Base-by-base conservation (phyloP, 2,888 invertebrate genomes). In the Prostheceraeus crozeri region DNA sequence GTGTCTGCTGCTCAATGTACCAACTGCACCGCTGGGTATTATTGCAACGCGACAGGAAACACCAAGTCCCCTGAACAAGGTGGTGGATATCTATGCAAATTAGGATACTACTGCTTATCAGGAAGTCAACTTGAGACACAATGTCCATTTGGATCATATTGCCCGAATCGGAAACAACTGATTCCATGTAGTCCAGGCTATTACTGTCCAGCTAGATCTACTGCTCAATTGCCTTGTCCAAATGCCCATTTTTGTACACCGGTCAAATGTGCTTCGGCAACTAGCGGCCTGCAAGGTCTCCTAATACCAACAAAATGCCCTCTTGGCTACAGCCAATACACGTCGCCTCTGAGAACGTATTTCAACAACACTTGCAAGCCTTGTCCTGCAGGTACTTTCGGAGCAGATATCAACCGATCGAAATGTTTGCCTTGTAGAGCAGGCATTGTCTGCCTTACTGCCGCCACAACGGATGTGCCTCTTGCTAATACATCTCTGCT, bases 191-290 rank as follows among this genome's bases (percentile, higher is more conserved):
- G n/a, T n/a, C n/a, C n/a, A n/a, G n/a, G n/a, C n/a, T n/a, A n/a
- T n/a, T 70, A 68, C 61, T 74, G 74, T 60, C 71, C 71, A 3
- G 65, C 63, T 3, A 71, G 72, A 1, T 68, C 72, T 3, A 65
- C 66, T 57, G 66, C 68, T 31, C 66, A 70, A 54, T 67, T 69
- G n/a, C 63, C 68, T 55, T 73, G 73, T 63, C 70, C 68, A 61
- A 69, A 71, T 55, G 72, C 73, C 16, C 73, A 72, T 60, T 74
- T 69, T 0, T 74, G 74, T 61, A 72, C 72, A 11, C 68, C 69
- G 6, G 73, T 71, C 1, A 71, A 67, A 63, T 74, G 70, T 61
- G 73, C 73, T 61, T 72, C 73, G 6, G 68, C 67, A 51, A 67
- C 63, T 35, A 72, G 72, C 19, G n/a, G n/a, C n/a, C n/a, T n/a